Evolutionary conservation across 2,797 vertebrate genomes (phyloP).

Genomic region (Cossypha caffra): DNA sequence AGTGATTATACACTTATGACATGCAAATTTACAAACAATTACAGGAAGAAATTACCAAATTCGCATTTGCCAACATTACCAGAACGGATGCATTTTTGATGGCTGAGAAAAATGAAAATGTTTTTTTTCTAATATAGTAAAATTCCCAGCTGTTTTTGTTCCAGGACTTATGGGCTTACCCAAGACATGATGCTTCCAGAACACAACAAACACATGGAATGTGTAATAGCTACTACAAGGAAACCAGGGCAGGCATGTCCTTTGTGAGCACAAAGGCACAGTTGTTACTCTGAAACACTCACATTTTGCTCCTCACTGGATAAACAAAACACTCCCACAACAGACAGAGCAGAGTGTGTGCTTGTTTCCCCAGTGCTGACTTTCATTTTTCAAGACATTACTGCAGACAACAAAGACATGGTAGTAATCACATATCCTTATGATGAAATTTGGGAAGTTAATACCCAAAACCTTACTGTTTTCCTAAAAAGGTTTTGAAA

Average conservation of each 20-base stretch:
- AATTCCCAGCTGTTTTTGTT: not conserved
- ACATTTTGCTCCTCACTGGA: not conserved
- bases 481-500: not conserved
- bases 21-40: not conserved
- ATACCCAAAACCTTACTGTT: not conserved
- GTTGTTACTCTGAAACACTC: not conserved
- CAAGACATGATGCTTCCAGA: not conserved
- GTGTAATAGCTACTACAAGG: not conserved
- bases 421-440: not conserved
- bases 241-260: not conserved
- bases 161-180: not conserved
- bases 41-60: not conserved
- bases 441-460: not conserved
- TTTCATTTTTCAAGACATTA: not conserved
- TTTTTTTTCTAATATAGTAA: not conserved
- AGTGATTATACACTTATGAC: fast-evolving
- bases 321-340: not conserved
- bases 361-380: not conserved
- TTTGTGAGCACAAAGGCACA: not conserved
- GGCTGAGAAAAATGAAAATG: not conserved
- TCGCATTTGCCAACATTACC: not conserved
- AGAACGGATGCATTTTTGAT: not conserved
- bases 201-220: not conserved
- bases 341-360: not conserved
- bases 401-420: not conserved